Evolutionary conservation across 2,113 vertebrate genomes (phyloP), one percentile per base, ranked within the genome.

Genomic region (Pollachius pollachius): DNA sequence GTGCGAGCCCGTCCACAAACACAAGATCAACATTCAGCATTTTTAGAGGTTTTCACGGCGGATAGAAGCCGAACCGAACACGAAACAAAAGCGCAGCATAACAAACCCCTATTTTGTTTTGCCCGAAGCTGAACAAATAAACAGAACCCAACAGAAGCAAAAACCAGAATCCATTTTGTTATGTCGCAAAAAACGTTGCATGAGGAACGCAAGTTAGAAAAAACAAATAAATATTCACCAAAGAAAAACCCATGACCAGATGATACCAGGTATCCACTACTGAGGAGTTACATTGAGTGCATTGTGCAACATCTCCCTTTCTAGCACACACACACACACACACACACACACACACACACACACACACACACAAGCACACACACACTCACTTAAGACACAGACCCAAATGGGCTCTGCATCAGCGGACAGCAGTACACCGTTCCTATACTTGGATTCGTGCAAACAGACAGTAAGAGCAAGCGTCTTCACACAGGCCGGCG

Each of bases 391-490:
- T 5, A 3, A 30, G 30, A 30, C 30, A 16, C 73, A 17, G 62
- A 65, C 78, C 79, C 79, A 30, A 75, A 86, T 76, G 78, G 89
- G 91, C 86, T 95, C 96, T 95, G 94, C 94, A 92, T 83, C 87
- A 88, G 91, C 86, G 88, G 88, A 90, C 89, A 91, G 75, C 85
- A 91, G 78, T 88, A 85, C 85, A 88, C 65, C 72, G 74, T 68
- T 79, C 80, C 78, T 88, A 86, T 84, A 91, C 79, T 87, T 88
- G 87, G 86, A 87, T 83, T 85, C 89, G 85, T 90, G 89, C 89
- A 90, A 82, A 88, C 75, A 7, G 72, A 92, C 91, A 93, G 76
- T 79, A 90, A 80, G 91, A 88, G 83, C 87, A 62, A 87, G 84
- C 80, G 27, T 70, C 72, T 25, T 64, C 54, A 63, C 52, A 57